Evolutionary conservation across 2,113 vertebrate genomes (phyloP).

Genomic region (Carlito syrichta): DNA sequence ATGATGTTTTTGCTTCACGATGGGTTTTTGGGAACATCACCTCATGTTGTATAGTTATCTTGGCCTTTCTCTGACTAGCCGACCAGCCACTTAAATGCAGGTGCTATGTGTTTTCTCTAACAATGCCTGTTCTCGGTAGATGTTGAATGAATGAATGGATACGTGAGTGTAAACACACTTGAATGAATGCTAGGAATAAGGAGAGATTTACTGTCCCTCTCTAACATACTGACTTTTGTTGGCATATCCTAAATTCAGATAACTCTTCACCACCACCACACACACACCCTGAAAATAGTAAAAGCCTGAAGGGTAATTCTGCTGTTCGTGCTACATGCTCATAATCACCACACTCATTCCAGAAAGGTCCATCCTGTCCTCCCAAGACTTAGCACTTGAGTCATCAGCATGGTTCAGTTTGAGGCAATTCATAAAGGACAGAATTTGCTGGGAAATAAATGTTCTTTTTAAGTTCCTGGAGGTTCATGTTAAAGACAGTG

Average conservation of each 20-base stretch:
- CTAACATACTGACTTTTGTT: background rate
- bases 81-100: background rate
- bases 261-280: background rate
- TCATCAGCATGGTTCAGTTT: background rate
- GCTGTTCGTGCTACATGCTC: background rate
- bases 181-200: background rate
- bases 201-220: background rate
- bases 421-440: background rate
- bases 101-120: background rate
- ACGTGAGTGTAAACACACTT: background rate
- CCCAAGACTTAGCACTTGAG: background rate
- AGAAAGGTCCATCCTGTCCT: background rate
- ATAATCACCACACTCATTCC: background rate
- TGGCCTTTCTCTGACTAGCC: background rate
- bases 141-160: background rate
- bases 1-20: background rate
- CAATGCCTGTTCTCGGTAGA: background rate
- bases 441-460: constrained; percentile 1
- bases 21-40: background rate
- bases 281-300: background rate
- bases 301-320: background rate
- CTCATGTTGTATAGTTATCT: background rate
- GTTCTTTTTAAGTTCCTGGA: constrained; percentile 14
- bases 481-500: background rate
- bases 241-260: background rate